Evolutionary conservation across 2,113 vertebrate species (phyloP).

Genomic region (Phalacrocorax carbo): DNA sequence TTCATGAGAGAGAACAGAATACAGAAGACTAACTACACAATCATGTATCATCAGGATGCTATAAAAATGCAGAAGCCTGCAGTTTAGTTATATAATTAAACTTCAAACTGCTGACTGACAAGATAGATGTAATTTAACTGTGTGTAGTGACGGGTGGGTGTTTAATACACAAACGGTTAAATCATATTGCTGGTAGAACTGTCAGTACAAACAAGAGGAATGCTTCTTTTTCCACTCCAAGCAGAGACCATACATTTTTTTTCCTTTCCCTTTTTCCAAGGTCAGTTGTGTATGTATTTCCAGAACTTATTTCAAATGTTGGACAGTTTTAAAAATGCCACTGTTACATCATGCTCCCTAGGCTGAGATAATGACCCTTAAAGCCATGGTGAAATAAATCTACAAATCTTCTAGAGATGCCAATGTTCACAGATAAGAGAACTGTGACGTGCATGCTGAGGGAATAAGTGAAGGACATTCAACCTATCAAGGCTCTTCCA

Average conservation of each 20-base stretch:
- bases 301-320: neutral
- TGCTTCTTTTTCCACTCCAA: neutral
- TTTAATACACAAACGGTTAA: neutral
- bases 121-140: neutral
- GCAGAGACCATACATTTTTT: neutral
- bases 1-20: neutral
- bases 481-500: slow-evolving; percentile 14
- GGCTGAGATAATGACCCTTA: neutral
- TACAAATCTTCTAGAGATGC: slow-evolving; percentile 46
- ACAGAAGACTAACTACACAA: neutral
- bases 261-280: neutral
- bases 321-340: slow-evolving; percentile 18
- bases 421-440: slow-evolving; percentile 48
- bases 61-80: neutral
- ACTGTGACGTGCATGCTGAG: neutral
- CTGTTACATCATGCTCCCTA: neutral
- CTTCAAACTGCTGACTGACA: neutral
- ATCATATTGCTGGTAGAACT: neutral
- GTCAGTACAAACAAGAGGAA: neutral
- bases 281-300: neutral
- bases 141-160: neutral
- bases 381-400: slow-evolving; percentile 13
- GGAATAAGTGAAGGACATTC: slow-evolving; percentile 35
- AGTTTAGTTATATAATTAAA: neutral
- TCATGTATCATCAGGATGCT: neutral